Base-by-base conservation (phyloP, 2,797 vertebrate genomes). In the Myotis planiceps region DNA sequence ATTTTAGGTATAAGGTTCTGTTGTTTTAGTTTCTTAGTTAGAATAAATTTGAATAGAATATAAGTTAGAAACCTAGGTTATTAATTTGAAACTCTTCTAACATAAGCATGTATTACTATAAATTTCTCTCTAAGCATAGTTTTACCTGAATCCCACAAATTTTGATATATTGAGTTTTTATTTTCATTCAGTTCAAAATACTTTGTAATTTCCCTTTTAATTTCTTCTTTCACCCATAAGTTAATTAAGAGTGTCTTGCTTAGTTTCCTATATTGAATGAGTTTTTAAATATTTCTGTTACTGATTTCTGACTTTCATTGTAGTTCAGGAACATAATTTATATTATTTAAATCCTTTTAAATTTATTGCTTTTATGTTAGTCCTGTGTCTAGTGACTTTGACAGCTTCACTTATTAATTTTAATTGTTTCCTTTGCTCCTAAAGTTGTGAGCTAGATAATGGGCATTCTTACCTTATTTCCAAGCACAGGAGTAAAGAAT, bases 291-390 rank as follows among this genome's bases (percentile, higher is more conserved):
- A 78, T 78, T 75, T 34, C 21, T 49, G 42, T 45, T 69, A 87
- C 71, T 96, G 82, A 87, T 45, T 88, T 80, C 39, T 94, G 69
- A 83, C 53, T 93, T 87, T 34, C 39, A 60, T 37, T 83, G 29
- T 79, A 81, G 80, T 76, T 95, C 53, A 96, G 83, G 58, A 66
- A 84, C 19, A 34, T 53, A 69, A 34, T 83, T 84, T 75, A 66
- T 80, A 47, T 87, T 53, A 76, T 90, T 88, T 93, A 68, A 90
- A 49, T 80, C 13, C 2, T 88, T 92, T 84, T 65, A 69, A 34
- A 60, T 58, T 7, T 68, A 8, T 19, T 80, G 47, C 51, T 51
- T 92, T 53, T 84, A 27, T 29, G 7, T 63, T 94, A 27, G 42
- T 68, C 34, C 34, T 68, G 5, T 60, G 60, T 80, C 37, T 74